These are phyloP conservation scores for Cosmia trapezina DNA, from an alignment of 2,888 invertebrate genomes.

Conservation along the genomic window DNA sequence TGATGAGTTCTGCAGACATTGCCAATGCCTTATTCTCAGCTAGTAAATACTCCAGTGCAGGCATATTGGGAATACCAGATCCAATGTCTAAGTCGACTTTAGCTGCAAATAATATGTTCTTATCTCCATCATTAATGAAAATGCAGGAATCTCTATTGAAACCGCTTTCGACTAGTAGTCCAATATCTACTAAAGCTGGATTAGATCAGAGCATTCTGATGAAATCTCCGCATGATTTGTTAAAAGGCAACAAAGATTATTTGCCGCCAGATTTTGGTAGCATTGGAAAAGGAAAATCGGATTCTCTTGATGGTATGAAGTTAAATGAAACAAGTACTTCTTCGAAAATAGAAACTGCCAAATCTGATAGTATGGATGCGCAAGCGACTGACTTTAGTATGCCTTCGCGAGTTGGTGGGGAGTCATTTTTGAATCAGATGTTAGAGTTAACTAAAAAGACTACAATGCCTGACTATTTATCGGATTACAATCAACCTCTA, in stretches of 20 bases:
- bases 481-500: conserved; percentile 89
- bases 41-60: conserved; percentile 91
- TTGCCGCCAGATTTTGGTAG: conserved; percentile 90
- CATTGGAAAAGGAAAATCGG: conserved; percentile 88
- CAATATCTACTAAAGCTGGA: conserved; percentile 86
- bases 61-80: conserved; percentile 93
- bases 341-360: conserved; percentile 88
- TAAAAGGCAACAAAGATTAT: conserved; percentile 86
- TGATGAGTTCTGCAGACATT: conserved; percentile 92
- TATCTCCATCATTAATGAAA: conserved; percentile 93
- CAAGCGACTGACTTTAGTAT: conserved; percentile 87
- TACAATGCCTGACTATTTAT: conserved; percentile 87
- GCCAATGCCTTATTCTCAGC: conserved; percentile 93
- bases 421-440: conserved; percentile 89
- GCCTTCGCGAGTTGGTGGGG: conserved; percentile 84
- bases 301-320: conserved; percentile 84
- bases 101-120: conserved; percentile 94
- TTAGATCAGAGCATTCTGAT: conserved; percentile 85
- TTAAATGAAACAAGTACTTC: conserved; percentile 83
- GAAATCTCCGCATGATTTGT: conserved; percentile 86
- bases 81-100: conserved; percentile 94
- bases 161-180: conserved; percentile 91
- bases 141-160: conserved; percentile 92
- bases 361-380: conserved; percentile 78
- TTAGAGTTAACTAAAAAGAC: conserved; percentile 89